Evolutionary conservation across 2,888 invertebrate species (phyloP).

Genomic region (Epinotia demarniana): DNA sequence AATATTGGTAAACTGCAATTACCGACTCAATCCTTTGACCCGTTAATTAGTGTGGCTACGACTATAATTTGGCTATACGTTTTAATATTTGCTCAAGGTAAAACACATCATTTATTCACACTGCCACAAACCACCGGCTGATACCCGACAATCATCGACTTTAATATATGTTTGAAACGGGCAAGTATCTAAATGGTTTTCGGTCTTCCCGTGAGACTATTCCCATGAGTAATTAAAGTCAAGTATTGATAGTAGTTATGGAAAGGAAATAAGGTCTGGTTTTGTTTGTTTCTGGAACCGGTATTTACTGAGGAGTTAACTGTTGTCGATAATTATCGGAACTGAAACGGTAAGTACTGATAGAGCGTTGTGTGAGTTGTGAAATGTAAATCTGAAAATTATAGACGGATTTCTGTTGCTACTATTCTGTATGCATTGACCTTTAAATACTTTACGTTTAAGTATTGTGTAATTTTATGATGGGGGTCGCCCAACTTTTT

Average conservation of each 20-base stretch:
- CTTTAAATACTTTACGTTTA: background rate
- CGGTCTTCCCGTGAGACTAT: constrained; percentile 72
- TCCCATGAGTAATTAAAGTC: constrained; percentile 63
- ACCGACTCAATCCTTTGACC: constrained; percentile 20
- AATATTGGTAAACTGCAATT: constrained; percentile 2
- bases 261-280: constrained; percentile 47
- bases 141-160: constrained; percentile 72
- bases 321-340: constrained; percentile 76
- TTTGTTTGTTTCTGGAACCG: constrained; percentile 49
- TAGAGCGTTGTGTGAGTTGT: constrained; percentile 48
- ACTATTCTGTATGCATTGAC: background rate
- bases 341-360: constrained; percentile 50
- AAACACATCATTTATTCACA: constrained; percentile 62
- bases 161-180: constrained; percentile 76
- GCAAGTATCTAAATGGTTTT: constrained; percentile 71
- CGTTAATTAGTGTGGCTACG: constrained; percentile 27
- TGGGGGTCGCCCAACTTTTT: background rate
- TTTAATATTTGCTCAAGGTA: constrained; percentile 49
- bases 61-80: constrained; percentile 38
- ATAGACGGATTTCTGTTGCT: constrained; percentile 40
- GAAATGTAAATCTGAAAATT: constrained; percentile 57
- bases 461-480: background rate
- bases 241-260: constrained; percentile 51
- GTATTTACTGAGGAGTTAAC: constrained; percentile 77
- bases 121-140: constrained; percentile 73